phyloP scores from a whole-genome alignment of 1,140 invertebrate genomes.

The Pseudachorutes palmiensis region DNA sequence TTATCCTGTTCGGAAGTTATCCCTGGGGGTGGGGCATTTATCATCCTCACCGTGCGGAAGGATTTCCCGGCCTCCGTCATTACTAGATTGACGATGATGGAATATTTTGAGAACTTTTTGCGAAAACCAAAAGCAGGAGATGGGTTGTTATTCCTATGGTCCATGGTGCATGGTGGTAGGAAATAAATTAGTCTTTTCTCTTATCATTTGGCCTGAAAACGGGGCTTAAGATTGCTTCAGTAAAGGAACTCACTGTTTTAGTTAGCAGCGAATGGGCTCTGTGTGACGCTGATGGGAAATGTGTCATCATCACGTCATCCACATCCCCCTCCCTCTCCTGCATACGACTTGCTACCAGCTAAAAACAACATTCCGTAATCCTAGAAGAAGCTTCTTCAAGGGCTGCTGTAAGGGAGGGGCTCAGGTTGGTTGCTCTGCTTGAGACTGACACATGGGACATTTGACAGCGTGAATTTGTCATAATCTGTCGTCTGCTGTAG shows the following conservation, averaged over 20 bases:
- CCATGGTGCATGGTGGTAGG: too few species aligned
- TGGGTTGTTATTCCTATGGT: too few species aligned
- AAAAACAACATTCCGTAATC: slow-evolving; percentile 8
- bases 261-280: not conserved
- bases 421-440: not conserved
- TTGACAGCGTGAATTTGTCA: slow-evolving; percentile 9
- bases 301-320: not conserved
- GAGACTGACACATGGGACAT: not conserved
- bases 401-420: not conserved
- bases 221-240: too few species aligned
- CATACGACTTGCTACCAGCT: not conserved
- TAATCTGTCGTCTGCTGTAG: not conserved
- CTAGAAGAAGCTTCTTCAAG: not conserved
- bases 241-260: not conserved
- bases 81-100: too few species aligned
- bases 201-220: too few species aligned
- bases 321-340: not conserved
- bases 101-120: too few species aligned
- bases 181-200: too few species aligned
- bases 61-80: too few species aligned
- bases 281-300: slow-evolving; percentile 1
- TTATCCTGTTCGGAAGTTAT: too few species aligned
- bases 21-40: too few species aligned
- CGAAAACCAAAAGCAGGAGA: too few species aligned
- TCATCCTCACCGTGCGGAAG: too few species aligned